A percentile compares a stretch with the other conserved stretches of the same genome.
Conservation (phyloP, 2,797 vertebrate species). For the Garrulus glandarius region DNA sequence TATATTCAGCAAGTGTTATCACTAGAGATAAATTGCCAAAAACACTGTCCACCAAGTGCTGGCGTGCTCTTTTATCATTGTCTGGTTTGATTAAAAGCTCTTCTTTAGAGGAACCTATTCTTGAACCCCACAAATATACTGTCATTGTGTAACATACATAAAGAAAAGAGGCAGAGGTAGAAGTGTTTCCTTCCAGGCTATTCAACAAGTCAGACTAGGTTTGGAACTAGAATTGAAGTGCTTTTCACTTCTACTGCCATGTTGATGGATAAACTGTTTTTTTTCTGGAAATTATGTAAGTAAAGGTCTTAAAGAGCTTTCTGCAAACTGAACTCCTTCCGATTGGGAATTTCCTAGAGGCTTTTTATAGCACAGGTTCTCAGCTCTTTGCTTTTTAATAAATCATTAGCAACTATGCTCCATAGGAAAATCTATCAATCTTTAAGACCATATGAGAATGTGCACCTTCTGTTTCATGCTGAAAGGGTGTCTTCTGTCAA, state of each 20-base stretch:
- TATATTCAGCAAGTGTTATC: not conserved
- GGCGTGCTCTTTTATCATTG: not conserved
- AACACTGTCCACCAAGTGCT: not conserved
- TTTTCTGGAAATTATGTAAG: not conserved
- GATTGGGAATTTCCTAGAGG: not conserved
- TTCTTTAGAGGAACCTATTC: not conserved
- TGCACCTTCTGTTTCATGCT: not conserved
- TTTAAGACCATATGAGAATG: not conserved
- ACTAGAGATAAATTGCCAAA: not conserved
- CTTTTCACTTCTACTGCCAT: not conserved
- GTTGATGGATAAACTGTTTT: not conserved
- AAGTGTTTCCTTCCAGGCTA: not conserved
- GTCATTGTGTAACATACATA: not conserved
- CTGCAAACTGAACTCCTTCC: not conserved
- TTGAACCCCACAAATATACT: not conserved
- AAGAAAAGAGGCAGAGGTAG: not conserved
- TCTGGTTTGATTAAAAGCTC: not conserved
- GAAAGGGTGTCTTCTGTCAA: not conserved
- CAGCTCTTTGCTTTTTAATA: not conserved
- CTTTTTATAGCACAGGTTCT: not conserved
- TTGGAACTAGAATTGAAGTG: not conserved
- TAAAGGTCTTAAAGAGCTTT: not conserved
- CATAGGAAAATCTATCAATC: not conserved
- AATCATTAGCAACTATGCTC: not conserved
- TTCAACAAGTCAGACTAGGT: not conserved